phyloP scores from a whole-genome alignment of 2,888 invertebrate species.

The Drosophila kambysellisi region DNA sequence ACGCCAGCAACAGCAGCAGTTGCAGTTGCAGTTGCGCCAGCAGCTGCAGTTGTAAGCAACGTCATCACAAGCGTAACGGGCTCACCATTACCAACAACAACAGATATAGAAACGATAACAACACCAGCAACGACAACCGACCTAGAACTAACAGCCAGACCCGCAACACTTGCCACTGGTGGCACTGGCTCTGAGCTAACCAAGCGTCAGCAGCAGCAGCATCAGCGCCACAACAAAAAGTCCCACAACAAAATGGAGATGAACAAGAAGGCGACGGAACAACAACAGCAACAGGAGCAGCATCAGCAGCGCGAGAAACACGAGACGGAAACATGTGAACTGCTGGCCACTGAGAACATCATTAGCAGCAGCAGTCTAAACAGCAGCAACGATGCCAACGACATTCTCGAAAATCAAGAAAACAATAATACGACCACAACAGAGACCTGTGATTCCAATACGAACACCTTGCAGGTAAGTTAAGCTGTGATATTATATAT shows the following conservation, averaged over 20 bases:
- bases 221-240: conserved; percentile 40
- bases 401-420: conserved; percentile 59
- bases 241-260: conserved; percentile 59
- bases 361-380: conserved; percentile 12
- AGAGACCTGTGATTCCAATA: conserved; percentile 58
- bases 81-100: background rate
- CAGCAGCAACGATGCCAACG: conserved; percentile 51
- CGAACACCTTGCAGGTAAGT: conserved; percentile 59
- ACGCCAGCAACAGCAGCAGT: conserved; percentile 32
- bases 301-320: conserved; percentile 56
- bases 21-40: conserved; percentile 26
- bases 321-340: conserved; percentile 53
- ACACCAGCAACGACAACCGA: background rate
- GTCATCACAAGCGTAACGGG: conserved; percentile 8
- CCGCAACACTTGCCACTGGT: conserved; percentile 17
- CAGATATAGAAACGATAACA: background rate
- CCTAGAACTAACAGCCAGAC: conserved; percentile 28
- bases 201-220: conserved; percentile 37
- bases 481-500: background rate
- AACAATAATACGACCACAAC: conserved; percentile 60
- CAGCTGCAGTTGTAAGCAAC: conserved; percentile 26
- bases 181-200: conserved; percentile 18
- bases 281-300: conserved; percentile 45
- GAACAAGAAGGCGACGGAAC: conserved; percentile 40
- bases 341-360: conserved; percentile 25